A percentile compares a stretch with the other conserved stretches of the same genome.
Conservation (phyloP, 2,113 vertebrate species). For the Cinclus cinclus region DNA sequence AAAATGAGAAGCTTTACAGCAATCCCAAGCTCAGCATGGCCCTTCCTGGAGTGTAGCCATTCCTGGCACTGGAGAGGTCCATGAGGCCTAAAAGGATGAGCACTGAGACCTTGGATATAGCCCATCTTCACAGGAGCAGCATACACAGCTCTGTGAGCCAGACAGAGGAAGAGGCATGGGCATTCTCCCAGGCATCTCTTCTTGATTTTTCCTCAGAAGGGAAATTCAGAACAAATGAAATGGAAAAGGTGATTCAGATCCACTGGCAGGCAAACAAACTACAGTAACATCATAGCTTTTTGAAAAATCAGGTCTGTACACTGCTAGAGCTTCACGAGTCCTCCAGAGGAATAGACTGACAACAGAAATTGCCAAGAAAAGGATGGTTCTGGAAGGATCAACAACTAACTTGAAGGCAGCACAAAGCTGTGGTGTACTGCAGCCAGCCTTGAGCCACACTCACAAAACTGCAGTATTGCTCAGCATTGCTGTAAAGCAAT, state of each 20-base stretch:
- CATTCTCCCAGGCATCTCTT: background rate
- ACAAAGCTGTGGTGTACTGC: background rate
- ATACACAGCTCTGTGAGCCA: background rate
- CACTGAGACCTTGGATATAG: background rate
- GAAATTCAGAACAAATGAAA: background rate
- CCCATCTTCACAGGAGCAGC: background rate
- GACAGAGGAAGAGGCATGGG: background rate
- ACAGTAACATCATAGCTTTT: background rate
- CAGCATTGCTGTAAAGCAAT: background rate
- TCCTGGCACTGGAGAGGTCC: background rate
- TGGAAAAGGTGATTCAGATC: background rate
- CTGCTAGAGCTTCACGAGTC: fast-evolving
- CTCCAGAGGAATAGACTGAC: background rate
- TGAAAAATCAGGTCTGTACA: background rate
- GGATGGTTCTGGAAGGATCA: background rate
- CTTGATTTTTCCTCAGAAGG: background rate
- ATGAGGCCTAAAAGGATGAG: background rate
- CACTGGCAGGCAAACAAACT: background rate
- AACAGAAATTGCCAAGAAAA: background rate
- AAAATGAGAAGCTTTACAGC: background rate
- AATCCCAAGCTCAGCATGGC: background rate
- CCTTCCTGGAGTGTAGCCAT: background rate
- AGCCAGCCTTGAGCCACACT: background rate
- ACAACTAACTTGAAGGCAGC: background rate
- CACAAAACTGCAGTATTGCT: background rate